Percentiles rank a stretch among this genome's conserved stretches.
These are phyloP conservation scores for Lumbricus terrestris DNA, from an alignment of 2,888 invertebrate genomes.

Conservation along the genomic window DNA sequence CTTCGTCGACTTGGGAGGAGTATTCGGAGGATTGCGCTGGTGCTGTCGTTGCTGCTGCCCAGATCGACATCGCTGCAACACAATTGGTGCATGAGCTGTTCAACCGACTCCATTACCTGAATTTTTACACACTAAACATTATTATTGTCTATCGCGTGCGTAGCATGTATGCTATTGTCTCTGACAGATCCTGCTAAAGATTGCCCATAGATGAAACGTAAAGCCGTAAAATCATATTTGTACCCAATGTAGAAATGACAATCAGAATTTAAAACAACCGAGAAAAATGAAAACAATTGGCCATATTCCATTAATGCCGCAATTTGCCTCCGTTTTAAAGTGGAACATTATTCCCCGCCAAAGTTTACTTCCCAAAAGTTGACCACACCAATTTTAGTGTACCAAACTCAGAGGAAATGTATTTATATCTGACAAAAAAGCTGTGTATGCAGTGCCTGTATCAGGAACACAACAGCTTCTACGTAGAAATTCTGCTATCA, in stretches of 20 bases:
- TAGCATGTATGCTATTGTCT: not conserved
- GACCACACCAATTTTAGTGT: not conserved
- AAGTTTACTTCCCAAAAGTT: not conserved
- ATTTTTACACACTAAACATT: not conserved
- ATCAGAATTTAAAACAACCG: not conserved
- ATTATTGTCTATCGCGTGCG: not conserved
- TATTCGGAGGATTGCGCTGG: not conserved
- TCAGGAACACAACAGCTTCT: no score
- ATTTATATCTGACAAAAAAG: no score
- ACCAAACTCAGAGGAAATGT: not conserved
- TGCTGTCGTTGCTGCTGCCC: not conserved
- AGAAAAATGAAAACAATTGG: not conserved
- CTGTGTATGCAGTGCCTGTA: no score
- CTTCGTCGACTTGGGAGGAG: not conserved
- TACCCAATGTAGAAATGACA: no score
- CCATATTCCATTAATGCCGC: not conserved
- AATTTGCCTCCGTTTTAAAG: not conserved
- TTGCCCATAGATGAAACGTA: not conserved
- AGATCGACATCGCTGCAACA: not conserved
- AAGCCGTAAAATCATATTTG: not conserved
- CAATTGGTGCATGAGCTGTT: not conserved
- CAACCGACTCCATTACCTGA: not conserved
- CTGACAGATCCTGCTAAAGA: not conserved
- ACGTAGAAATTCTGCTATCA: not conserved
- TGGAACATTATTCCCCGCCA: not conserved